Base-by-base conservation (phyloP, 2,888 invertebrate genomes). In the Carpatolechia fugitivella region DNA sequence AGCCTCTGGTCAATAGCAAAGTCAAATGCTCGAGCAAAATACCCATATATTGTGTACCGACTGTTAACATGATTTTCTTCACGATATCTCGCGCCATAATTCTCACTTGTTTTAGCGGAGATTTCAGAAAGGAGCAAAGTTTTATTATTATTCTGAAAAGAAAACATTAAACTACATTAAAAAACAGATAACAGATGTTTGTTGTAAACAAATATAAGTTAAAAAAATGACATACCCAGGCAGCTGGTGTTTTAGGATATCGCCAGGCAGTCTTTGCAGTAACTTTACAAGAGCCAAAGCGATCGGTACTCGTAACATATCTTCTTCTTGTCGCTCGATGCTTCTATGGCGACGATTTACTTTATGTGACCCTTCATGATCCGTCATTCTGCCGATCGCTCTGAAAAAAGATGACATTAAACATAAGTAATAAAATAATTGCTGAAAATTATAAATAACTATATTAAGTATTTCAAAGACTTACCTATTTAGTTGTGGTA, bases 251-350 rank as follows among this genome's bases (percentile, higher is more conserved):
- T 95, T 93, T 52, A 98, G 78, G 56, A 96, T 88, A 58, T 92
- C 92, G 52, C 93, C 91, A 0, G 99, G 98, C 47, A 99, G 85
- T 65, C 95, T 94, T 72, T 98, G 97, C 61, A 99, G 83, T 16
- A 99, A 81, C 78, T 98, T 98, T 0, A 99, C 96, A 54, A 98
- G 92, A 0, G 99, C 98, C 54, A 99, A 83, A 0, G 98, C 98
- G 57, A 99, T 94, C 0, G 99, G 99, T 6, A 99, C 96, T 48
- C 97, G 91, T 60, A 96, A 88, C 66, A 98, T 93, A 72, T 99
- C 98, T 61, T 98, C 96, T 69, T 96, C 95, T 74, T 99, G 98
- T n/a, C 95, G 93, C 66, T 94, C 94, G 7, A 91, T 80, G 18
- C 93, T 92, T 1, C 91, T 91, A 31, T 91, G 92, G 54, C 93